These are phyloP conservation scores for Entomobrya proxima DNA, from an alignment of 2,888 invertebrate genomes.

Conservation along the genomic window DNA sequence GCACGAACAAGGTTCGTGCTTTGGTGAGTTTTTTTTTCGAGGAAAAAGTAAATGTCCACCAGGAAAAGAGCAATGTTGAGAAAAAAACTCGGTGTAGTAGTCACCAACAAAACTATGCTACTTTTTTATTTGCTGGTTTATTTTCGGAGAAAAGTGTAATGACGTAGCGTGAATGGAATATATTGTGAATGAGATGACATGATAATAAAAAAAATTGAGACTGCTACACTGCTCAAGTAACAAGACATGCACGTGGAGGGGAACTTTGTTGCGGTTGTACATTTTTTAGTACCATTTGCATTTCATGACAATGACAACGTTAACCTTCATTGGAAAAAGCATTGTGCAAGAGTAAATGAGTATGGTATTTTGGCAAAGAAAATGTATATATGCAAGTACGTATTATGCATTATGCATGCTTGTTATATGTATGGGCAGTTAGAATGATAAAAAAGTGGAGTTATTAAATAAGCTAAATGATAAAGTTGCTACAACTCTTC, in stretches of 20 bases:
- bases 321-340: neutral
- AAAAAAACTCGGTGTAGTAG: neutral
- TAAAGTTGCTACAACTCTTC: too few relatives aligned
- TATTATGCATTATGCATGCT: too few relatives aligned
- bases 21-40: slow-evolving; percentile 4
- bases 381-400: too few relatives aligned
- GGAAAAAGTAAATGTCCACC: neutral
- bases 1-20: neutral
- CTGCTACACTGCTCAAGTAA: neutral
- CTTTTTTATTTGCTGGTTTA: neutral
- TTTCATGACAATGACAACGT: neutral
- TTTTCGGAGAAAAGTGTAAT: slow-evolving; percentile 10
- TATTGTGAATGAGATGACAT: neutral
- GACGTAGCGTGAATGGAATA: neutral
- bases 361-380: too few relatives aligned
- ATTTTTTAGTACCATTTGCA: neutral
- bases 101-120: neutral
- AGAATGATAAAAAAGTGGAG: too few relatives aligned
- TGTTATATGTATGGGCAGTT: too few relatives aligned
- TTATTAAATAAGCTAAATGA: too few relatives aligned
- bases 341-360: neutral
- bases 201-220: slow-evolving; percentile 7
- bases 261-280: neutral
- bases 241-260: neutral
- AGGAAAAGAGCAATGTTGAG: neutral